A percentile compares a stretch with the other conserved stretches of the same genome.
These are phyloP conservation scores for Ovibos moschatus DNA, from an alignment of 2,113 vertebrate genomes.

Conservation along the genomic window DNA sequence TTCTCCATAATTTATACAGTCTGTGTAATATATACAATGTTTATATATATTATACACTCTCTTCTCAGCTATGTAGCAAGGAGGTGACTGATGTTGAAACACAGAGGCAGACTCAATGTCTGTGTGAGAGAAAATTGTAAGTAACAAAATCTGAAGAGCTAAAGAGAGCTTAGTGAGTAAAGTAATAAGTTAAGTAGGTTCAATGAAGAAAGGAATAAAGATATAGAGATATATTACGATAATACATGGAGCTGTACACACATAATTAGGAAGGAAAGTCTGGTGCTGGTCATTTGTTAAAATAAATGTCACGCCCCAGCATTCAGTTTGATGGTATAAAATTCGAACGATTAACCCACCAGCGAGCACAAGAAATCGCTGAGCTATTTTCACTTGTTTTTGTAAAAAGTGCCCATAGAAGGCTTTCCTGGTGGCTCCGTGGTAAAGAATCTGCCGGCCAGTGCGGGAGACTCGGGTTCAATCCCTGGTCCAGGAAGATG, in stretches of 20 bases:
- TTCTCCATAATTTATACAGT: background rate
- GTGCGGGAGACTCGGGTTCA: rapidly evolving
- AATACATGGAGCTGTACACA: background rate
- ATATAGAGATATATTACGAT: rapidly evolving
- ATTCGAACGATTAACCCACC: background rate
- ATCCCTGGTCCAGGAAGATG: background rate
- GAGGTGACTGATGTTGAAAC: background rate
- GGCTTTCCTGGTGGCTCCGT: background rate
- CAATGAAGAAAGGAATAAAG: background rate
- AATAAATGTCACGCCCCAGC: background rate
- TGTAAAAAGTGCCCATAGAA: background rate
- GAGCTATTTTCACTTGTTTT: background rate
- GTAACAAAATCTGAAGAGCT: background rate
- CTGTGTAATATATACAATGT: too few relatives aligned
- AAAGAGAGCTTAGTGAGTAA: background rate
- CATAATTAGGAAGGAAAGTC: background rate
- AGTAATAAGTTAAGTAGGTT: background rate
- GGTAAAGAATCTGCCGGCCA: background rate
- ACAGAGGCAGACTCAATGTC: rapidly evolving
- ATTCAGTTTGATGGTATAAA: background rate
- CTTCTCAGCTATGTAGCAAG: background rate
- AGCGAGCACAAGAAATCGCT: background rate
- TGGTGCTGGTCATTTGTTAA: background rate
- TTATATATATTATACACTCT: background rate
- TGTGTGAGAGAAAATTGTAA: background rate